Conservation (phyloP, 2,113 vertebrate genomes). For the Oplegnathus fasciatus region DNA sequence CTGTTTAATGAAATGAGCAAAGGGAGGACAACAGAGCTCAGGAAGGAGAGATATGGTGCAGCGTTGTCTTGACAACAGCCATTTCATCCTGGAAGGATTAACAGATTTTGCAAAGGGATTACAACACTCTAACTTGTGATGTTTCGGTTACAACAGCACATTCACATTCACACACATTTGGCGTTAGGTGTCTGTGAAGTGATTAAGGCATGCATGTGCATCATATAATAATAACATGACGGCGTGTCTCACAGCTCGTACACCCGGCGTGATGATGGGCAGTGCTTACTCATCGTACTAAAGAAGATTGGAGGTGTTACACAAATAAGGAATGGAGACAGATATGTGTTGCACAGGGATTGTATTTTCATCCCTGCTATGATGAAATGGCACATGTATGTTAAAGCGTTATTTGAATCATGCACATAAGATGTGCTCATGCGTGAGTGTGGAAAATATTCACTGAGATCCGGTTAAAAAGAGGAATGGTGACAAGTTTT, state of each 20-base stretch:
- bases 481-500: background rate
- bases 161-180: background rate
- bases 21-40: constrained; percentile 27
- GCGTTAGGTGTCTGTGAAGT: background rate
- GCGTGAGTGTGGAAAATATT: background rate
- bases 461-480: background rate
- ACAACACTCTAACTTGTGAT: constrained; percentile 10
- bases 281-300: constrained; percentile 40
- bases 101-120: constrained; percentile 53
- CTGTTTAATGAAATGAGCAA: constrained; percentile 60
- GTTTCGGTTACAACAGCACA: background rate
- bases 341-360: constrained; percentile 14
- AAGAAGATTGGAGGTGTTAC: constrained; percentile 12
- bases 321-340: background rate
- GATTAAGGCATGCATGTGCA: background rate
- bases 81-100: constrained; percentile 60
- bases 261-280: background rate
- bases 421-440: background rate
- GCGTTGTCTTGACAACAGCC: constrained; percentile 65
- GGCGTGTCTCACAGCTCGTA: background rate
- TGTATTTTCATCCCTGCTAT: background rate
- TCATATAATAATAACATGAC: constrained; percentile 11
- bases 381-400: background rate
- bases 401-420: background rate
- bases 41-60: constrained; percentile 12